phyloP scores from a whole-genome alignment of 2,113 vertebrate genomes.

The Gasterosteus nipponicus region DNA sequence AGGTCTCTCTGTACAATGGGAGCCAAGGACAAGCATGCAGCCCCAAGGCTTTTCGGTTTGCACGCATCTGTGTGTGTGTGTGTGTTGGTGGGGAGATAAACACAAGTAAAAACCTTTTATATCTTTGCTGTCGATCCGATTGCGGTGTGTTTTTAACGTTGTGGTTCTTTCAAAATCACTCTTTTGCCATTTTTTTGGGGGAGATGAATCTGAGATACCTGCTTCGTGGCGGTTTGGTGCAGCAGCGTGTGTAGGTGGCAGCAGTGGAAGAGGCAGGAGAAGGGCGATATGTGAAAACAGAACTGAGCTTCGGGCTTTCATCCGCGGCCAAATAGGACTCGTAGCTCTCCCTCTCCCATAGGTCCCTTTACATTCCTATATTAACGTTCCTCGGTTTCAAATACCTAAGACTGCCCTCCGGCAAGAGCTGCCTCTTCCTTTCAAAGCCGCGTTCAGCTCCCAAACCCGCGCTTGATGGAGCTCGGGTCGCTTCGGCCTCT shows the following conservation, averaged over 20 bases:
- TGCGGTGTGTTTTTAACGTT: constrained; percentile 9
- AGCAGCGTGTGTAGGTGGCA: constrained; percentile 69
- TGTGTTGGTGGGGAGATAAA: not conserved
- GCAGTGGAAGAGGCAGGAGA: constrained; percentile 51
- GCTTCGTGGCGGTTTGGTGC: constrained; percentile 49
- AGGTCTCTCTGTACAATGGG: constrained; percentile 67
- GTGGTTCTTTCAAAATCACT: constrained; percentile 29
- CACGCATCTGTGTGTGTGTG: constrained; percentile 12
- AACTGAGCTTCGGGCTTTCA: constrained; percentile 68
- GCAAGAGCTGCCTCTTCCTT: constrained; percentile 63
- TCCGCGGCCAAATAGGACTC: constrained; percentile 64
- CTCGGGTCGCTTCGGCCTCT: constrained; percentile 64
- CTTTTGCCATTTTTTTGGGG: constrained; percentile 5
- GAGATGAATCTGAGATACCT: constrained; percentile 52
- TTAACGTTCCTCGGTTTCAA: constrained; percentile 50
- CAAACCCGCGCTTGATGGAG: constrained; percentile 46
- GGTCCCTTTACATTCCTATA: constrained; percentile 69
- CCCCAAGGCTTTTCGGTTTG: constrained; percentile 47
- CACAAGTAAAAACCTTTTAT: constrained; percentile 2
- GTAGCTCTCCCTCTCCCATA: constrained; percentile 65
- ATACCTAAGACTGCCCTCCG: constrained; percentile 62
- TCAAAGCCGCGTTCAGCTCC: constrained; percentile 51
- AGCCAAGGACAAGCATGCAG: constrained; percentile 68
- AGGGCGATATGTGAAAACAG: constrained; percentile 67
- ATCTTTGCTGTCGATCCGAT: constrained; percentile 5